Evolutionary conservation across 2,797 vertebrate species (phyloP).

Genomic region (Yasuhikotakia modesta): DNA sequence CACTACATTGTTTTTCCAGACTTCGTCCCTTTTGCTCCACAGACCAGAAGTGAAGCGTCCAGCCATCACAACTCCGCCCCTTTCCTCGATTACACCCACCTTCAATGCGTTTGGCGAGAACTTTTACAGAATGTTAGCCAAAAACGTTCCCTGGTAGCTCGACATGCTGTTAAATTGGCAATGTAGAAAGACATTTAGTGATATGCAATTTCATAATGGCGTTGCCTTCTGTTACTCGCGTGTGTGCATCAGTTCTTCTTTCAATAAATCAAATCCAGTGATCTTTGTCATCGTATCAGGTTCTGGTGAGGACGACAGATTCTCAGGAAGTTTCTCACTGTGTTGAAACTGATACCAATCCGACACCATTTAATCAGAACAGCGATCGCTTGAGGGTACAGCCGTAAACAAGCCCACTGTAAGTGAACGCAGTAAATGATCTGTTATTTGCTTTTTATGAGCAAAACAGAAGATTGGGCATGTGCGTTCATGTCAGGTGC

Average conservation of each 20-base stretch:
- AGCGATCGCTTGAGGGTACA: slow-evolving; percentile 44
- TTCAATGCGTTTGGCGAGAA: no score
- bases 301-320: background rate
- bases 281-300: slow-evolving; percentile 29
- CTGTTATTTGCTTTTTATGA: slow-evolving; percentile 47
- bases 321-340: slow-evolving; percentile 12
- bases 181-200: no score
- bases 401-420: slow-evolving; percentile 34
- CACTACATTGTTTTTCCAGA: no score
- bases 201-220: no score
- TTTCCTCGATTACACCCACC: no score
- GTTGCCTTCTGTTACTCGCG: background rate
- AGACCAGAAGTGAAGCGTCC: no score
- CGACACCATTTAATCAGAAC: slow-evolving; percentile 36
- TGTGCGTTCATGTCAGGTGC: slow-evolving; percentile 45
- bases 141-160: no score
- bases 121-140: no score
- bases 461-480: slow-evolving; percentile 44
- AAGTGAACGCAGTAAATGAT: slow-evolving; percentile 43
- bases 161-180: no score
- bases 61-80: no score
- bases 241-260: background rate
- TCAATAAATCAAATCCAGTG: slow-evolving; percentile 6
- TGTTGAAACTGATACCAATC: slow-evolving; percentile 28
- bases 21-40: no score